These are phyloP conservation scores for Mormyrops boulengeri DNA, from an alignment of 2,797 vertebrate species.

Conservation along the genomic window DNA sequence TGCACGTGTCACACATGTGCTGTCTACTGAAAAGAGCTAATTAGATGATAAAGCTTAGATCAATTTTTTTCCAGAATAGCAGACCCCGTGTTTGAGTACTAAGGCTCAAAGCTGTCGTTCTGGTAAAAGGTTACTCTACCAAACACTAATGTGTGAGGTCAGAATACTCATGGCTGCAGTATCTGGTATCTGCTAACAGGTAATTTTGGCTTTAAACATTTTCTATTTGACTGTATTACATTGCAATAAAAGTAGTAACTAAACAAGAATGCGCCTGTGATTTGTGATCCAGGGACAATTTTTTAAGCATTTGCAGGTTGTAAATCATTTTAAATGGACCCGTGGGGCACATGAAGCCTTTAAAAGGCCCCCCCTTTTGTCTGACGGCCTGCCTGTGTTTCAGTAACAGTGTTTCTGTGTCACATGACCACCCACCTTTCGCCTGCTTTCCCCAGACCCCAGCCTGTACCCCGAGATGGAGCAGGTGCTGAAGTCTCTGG, in stretches of 20 bases:
- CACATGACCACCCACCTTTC: not conserved
- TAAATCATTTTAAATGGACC: not conserved
- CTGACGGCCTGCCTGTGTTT: not conserved
- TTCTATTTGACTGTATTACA: not conserved
- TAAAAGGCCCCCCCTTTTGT: not conserved
- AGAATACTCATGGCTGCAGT: not conserved
- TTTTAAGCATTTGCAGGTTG: not conserved
- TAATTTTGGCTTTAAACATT: not conserved
- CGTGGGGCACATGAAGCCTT: not conserved
- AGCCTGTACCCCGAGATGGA: constrained; percentile 57
- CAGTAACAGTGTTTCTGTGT: not conserved
- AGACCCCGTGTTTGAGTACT: not conserved
- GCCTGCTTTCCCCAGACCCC: constrained; percentile 43
- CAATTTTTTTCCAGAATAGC: not conserved
- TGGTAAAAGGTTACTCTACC: not conserved
- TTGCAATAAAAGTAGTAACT: not conserved
- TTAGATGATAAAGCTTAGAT: not conserved
- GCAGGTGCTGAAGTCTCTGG: constrained; percentile 51
- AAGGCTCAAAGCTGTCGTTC: not conserved
- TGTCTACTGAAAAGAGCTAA: not conserved
- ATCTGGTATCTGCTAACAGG: not conserved
- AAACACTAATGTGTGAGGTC: not conserved
- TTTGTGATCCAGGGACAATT: not conserved
- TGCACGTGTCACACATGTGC: not conserved
- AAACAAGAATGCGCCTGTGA: not conserved